These are phyloP conservation scores for Brachionus sp. DNA, from an alignment of 1,140 invertebrate species.

Conservation along the genomic window DNA sequence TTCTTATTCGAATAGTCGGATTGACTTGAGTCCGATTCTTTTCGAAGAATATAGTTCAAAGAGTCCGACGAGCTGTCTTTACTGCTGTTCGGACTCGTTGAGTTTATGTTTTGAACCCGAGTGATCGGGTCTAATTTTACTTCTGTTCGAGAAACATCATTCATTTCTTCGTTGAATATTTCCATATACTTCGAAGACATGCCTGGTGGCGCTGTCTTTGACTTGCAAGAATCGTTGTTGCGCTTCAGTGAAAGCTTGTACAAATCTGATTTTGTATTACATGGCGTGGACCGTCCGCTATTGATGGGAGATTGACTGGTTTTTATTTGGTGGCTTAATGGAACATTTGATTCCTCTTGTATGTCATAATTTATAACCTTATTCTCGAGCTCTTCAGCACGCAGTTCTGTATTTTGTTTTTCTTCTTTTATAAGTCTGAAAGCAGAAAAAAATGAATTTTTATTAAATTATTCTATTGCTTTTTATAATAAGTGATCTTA, in stretches of 20 bases:
- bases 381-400: constrained; percentile 89
- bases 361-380: constrained; percentile 32
- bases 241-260: background rate
- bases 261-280: background rate
- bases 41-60: background rate
- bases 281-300: background rate
- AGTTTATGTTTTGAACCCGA: background rate
- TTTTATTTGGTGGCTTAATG: constrained; percentile 34
- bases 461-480: no score
- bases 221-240: constrained; percentile 12
- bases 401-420: constrained; percentile 86
- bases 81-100: background rate
- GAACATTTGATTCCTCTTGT: constrained; percentile 43
- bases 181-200: constrained; percentile 45
- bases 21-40: background rate
- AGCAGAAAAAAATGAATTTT: background rate
- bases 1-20: background rate
- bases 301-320: constrained; percentile 42
- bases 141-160: background rate
- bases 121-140: background rate
- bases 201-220: background rate
- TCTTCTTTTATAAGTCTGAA: constrained; percentile 86
- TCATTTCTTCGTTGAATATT: constrained; percentile 29
- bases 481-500: no score
- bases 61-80: constrained; percentile 14